These are phyloP conservation scores for Cariama cristata DNA, from an alignment of 2,113 vertebrate genomes.

Conservation along the genomic window DNA sequence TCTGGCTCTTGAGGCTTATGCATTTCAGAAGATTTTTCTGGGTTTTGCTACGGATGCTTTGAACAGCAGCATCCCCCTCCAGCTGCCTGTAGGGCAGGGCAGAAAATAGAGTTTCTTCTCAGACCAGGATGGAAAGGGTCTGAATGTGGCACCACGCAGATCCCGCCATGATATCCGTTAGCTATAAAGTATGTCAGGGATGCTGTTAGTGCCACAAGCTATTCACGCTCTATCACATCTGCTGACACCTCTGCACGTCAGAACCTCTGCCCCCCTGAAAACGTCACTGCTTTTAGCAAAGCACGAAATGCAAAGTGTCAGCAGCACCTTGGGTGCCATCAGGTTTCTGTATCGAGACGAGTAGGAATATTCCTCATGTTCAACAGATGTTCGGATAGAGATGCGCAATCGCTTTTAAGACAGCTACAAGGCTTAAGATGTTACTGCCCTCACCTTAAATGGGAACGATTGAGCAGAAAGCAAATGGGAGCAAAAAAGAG, in stretches of 20 bases:
- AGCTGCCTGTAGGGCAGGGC: not conserved
- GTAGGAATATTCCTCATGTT: not conserved
- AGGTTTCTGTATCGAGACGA: not conserved
- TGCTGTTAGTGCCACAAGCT: not conserved
- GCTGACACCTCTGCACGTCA: not conserved
- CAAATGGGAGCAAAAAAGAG: not conserved
- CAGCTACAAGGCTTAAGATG: not conserved
- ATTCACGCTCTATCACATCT: conserved; percentile 9
- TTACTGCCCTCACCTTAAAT: not conserved
- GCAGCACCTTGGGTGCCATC: not conserved
- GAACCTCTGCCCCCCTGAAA: not conserved
- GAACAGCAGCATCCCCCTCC: not conserved
- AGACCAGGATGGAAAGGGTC: not conserved
- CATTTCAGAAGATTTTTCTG: not conserved
- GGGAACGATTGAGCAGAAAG: not conserved
- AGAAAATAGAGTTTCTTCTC: not conserved
- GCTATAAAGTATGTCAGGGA: not conserved
- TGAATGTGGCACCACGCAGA: not conserved
- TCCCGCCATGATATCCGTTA: not conserved
- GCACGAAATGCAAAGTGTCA: not conserved
- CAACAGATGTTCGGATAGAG: not conserved
- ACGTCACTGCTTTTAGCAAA: not conserved
- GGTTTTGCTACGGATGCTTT: not conserved
- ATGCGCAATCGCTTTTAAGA: not conserved
- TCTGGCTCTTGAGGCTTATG: not conserved